These are phyloP conservation scores for Hyaena hyaena DNA, from an alignment of 2,113 vertebrate species.

Conservation along the genomic window DNA sequence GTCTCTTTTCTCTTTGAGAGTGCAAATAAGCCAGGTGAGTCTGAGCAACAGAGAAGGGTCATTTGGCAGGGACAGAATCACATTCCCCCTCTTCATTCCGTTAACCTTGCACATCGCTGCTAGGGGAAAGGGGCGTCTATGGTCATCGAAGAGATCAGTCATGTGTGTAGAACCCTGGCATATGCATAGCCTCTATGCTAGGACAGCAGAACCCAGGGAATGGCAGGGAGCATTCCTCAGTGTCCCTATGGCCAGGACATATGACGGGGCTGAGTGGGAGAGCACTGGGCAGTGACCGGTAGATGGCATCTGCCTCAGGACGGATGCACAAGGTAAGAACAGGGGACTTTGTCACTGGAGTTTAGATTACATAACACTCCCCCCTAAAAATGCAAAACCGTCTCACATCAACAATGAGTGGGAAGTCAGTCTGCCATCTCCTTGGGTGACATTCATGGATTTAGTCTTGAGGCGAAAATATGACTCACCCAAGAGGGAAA, in stretches of 20 bases:
- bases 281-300: neutral
- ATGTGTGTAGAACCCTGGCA: neutral
- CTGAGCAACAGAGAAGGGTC: neutral
- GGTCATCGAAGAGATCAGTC: neutral
- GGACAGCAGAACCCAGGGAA: neutral
- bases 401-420: neutral
- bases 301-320: neutral
- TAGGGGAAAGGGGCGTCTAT: neutral
- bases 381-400: neutral
- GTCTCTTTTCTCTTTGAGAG: neutral
- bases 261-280: neutral
- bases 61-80: rapidly evolving
- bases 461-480: neutral
- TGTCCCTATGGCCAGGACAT: neutral
- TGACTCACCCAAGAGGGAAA: neutral
- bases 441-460: neutral
- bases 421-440: neutral
- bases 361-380: neutral
- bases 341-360: neutral
- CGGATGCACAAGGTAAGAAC: neutral
- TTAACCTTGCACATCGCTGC: neutral
- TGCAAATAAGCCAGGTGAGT: too few relatives aligned
- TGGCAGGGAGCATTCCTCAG: neutral
- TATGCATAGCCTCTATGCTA: rapidly evolving
- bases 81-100: rapidly evolving